Conservation (phyloP, 2,888 invertebrate species). For the Drosophila nigricruria region DNA sequence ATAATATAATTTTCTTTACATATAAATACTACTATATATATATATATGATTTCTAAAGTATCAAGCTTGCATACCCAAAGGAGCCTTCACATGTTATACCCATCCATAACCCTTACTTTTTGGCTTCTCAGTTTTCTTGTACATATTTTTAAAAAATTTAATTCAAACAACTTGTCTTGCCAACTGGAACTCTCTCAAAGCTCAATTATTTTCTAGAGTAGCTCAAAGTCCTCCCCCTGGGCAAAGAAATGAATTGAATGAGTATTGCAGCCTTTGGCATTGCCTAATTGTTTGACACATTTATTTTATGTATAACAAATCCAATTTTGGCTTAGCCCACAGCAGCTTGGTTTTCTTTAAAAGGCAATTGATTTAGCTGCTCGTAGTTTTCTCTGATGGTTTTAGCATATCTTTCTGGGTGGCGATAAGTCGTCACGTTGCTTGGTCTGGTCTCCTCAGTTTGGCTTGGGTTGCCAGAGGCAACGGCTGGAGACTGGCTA, state of each 20-base stretch:
- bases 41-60: too few species aligned
- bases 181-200: neutral
- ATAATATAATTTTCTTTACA: too few species aligned
- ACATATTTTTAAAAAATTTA: too few species aligned
- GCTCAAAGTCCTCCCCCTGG: neutral
- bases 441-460: neutral
- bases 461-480: slow-evolving; percentile 38
- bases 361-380: slow-evolving; percentile 9
- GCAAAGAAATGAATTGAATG: neutral
- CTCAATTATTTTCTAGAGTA: neutral
- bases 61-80: too few species aligned
- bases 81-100: too few species aligned
- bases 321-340: neutral
- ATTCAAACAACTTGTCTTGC: too few species aligned
- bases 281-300: slow-evolving; percentile 4
- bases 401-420: neutral
- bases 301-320: neutral
- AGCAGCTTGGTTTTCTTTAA: neutral
- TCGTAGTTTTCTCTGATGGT: slow-evolving; percentile 25
- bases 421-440: slow-evolving; percentile 6
- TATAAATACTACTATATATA: too few species aligned
- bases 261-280: neutral
- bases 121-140: neutral
- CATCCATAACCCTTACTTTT: too few species aligned
- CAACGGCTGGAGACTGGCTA: slow-evolving; percentile 25